phyloP scores from a whole-genome alignment of 64 coral and sea anemone genomes.

The Actinia tenebrosa region DNA sequence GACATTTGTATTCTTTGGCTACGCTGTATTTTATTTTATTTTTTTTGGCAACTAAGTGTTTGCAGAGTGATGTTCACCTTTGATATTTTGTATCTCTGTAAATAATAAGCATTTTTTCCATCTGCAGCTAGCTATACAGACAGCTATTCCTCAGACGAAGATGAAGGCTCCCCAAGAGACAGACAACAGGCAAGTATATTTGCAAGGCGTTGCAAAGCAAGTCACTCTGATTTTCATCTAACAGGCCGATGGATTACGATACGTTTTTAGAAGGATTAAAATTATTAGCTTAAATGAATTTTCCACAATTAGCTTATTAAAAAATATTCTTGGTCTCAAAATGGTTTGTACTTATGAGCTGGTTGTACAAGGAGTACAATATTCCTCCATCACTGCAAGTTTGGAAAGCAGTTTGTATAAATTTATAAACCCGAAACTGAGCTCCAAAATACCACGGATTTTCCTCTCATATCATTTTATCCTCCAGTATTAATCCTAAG shows the following conservation, averaged over 20 bases:
- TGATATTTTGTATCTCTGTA: neutral
- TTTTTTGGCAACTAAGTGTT: neutral
- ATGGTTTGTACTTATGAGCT: neutral
- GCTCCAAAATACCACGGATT: too few species aligned
- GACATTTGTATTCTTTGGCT: neutral
- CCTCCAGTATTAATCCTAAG: too few species aligned
- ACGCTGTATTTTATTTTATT: neutral
- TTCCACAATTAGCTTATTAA: conserved; percentile 2
- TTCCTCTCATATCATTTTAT: too few species aligned
- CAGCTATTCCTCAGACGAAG: conserved; percentile 96
- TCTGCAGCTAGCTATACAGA: conserved; percentile 97
- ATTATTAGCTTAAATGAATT: neutral
- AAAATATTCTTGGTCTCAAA: neutral
- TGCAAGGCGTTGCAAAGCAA: neutral
- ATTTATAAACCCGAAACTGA: neutral
- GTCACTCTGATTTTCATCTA: neutral
- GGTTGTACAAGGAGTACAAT: neutral
- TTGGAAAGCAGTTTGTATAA: neutral
- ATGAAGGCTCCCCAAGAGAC: conserved; percentile 97
- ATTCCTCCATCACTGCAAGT: neutral
- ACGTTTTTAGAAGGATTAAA: neutral
- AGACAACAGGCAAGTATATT: conserved; percentile 69
- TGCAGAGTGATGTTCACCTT: neutral
- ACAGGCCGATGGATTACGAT: neutral
- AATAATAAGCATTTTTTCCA: conserved; percentile 12